Evolutionary conservation across 2,888 invertebrate genomes (phyloP), one percentile per base, ranked within the genome.

Genomic region (Danaus chrysippus): DNA sequence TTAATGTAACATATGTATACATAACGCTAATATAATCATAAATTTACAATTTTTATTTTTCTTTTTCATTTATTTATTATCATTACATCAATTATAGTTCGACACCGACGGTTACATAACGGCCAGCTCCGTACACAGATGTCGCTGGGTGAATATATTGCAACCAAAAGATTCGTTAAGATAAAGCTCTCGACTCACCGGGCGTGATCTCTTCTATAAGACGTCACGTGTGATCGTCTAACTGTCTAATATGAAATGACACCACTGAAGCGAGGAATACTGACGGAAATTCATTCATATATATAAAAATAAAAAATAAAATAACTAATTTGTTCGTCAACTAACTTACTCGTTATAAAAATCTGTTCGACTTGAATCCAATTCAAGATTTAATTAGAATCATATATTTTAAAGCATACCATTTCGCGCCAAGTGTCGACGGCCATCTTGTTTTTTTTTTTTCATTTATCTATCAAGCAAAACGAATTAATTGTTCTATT

Each of bases 21-120:
- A 70, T 71, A 74, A 68, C 67, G 65, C 77, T 79, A 76, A 64
- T 69, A 65, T 76, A 73, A 73, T 69, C 70, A 75, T 78, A 74
- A 77, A 71, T 79, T 76, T 76, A 79, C 75, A 78, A 65, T 73
- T 71, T 73, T 75, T 66, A 72, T 73, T 69, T 67, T 61, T 56
- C 70, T 69, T 70, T 67, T 71, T 71, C 73, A 73, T 70, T 72
- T 71, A 68, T 69, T 69, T 66, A 68, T 66, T 59, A 66, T 68
- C 67, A 58, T 53, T 68, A 62, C 66, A 63, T 70, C 76, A 77
- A 73, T 73, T 71, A 76, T 74, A 75, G 73, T 72, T 64, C 74
- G 64, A 65, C 69, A 62, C 58, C 57, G 58, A 62, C 64, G 54
- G 68, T 59, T 67, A 68, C 64, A 69, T 66, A 70, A 73, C 70